Evolutionary conservation across 2,888 invertebrate species (phyloP), one percentile per base, ranked within the genome.

Genomic region (Metacarcinus magister): DNA sequence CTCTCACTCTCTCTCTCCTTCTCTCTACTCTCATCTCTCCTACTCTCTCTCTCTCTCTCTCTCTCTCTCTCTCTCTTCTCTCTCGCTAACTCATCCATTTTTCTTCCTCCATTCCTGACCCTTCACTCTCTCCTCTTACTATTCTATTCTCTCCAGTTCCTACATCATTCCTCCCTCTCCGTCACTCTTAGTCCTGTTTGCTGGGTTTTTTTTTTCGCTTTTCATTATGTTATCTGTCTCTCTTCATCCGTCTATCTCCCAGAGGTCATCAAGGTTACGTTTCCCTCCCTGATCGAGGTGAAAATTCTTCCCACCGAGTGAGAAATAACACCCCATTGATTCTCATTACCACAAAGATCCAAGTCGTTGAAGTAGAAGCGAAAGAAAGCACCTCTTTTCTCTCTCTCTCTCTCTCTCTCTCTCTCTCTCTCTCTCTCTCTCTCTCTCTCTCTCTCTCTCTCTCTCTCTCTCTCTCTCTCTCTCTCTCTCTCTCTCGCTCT

Each of bases 391-490:
- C 8, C 60, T 60, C 60, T 60, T 60, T 23, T 82, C 82, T 82
- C 32, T 32, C 32, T 32, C 28, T 82, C 32, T 82, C 28, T 82
- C 82, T 82, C 5, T 82, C 82, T 32, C 5, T 82, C 82, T 10
- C 4, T 82, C 28, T 82, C 82, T 54, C 23, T 67, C 19, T 67
- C 0, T 67, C 67, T 16, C 23, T 67, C 67, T 67, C 67, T 67
- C 23, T 67, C 67, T 67, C 19, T 67, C 67, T 67, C 23, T 67
- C 23, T 67, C 67, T 67, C 67, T 67, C 19, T 23, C 67, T 67
- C 23, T 67, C 67, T 67, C 67, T 67, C 67, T 67, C 67, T 67
- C 67, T 67, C 67, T 67, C 67, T 67, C 67, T 67, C 67, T 67
- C 67, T 67, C 67, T 67, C 67, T 67, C 67, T 67, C 67, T 67